Evolutionary conservation across 2,113 vertebrate species (phyloP).

Genomic region (Rhinolophus ferrumequinum): DNA sequence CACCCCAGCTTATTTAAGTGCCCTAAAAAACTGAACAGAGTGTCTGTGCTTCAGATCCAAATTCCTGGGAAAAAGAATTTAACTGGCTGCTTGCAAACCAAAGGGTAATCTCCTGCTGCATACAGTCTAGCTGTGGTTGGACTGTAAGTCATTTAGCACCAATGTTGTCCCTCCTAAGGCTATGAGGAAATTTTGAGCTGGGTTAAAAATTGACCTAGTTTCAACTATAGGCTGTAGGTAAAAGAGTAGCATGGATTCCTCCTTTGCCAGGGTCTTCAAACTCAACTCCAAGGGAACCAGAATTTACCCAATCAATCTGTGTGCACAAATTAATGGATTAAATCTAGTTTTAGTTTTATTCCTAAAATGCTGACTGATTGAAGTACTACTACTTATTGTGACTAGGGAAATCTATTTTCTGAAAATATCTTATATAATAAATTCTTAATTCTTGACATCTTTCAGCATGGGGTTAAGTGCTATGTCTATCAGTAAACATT

Average conservation of each 20-base stretch:
- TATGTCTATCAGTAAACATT: neutral
- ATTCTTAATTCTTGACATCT: constrained; percentile 9
- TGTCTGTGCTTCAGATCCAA: neutral
- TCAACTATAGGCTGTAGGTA: neutral
- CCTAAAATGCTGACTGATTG: neutral
- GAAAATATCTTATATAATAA: neutral
- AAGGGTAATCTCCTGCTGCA: constrained; percentile 44
- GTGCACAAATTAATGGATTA: neutral
- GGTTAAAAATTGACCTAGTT: constrained; percentile 23
- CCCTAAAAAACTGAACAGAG: neutral
- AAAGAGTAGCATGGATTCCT: neutral
- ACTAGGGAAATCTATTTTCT: neutral
- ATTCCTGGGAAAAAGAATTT: constrained; percentile 30
- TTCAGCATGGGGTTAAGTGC: neutral
- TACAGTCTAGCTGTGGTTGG: neutral
- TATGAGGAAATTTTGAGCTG: constrained; percentile 5
- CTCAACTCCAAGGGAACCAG: neutral
- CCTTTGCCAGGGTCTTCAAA: neutral
- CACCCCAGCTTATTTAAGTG: neutral
- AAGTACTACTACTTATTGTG: neutral
- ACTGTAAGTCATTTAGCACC: neutral
- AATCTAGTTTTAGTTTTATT: neutral
- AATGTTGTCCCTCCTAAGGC: neutral
- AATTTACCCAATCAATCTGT: neutral
- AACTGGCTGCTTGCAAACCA: constrained; percentile 19